phyloP scores from a whole-genome alignment of 2,113 vertebrate species.

The Gila orcuttii region DNA sequence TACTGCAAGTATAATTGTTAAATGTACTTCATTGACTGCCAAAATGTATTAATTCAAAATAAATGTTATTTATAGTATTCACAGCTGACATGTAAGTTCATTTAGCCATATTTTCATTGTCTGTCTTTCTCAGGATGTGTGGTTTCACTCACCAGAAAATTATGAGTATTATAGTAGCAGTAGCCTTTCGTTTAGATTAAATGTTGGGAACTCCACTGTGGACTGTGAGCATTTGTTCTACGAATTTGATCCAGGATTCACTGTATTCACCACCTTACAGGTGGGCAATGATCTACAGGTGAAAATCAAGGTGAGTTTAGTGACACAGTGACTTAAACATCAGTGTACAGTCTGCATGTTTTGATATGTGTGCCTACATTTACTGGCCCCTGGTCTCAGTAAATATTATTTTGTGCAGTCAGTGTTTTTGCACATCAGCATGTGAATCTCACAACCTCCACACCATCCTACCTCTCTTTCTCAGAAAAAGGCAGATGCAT shows the following conservation, averaged over 20 bases:
- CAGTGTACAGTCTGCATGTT: background rate
- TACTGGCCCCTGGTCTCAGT: background rate
- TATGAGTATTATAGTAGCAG: background rate
- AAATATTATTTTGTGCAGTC: background rate
- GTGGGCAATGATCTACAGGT: slow-evolving; percentile 46
- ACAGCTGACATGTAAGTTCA: background rate
- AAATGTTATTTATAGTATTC: background rate
- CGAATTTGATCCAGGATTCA: slow-evolving; percentile 69
- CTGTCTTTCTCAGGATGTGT: slow-evolving; percentile 58
- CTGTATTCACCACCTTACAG: slow-evolving; percentile 53
- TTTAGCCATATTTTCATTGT: background rate
- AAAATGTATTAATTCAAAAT: no score
- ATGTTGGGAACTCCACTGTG: slow-evolving; percentile 65
- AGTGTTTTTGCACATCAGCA: background rate
- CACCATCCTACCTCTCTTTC: background rate
- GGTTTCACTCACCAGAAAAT: slow-evolving; percentile 53
- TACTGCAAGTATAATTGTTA: background rate
- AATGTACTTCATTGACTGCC: no score
- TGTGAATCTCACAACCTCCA: background rate
- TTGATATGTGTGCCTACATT: background rate
- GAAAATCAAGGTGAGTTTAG: slow-evolving; percentile 55
- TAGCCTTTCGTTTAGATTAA: slow-evolving; percentile 33
- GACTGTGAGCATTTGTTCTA: slow-evolving; percentile 60
- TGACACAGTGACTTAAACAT: background rate
- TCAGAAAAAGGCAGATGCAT: slow-evolving; percentile 86